These are phyloP conservation scores for Lasiurus borealis DNA, from an alignment of 2,113 vertebrate species.

Conservation along the genomic window DNA sequence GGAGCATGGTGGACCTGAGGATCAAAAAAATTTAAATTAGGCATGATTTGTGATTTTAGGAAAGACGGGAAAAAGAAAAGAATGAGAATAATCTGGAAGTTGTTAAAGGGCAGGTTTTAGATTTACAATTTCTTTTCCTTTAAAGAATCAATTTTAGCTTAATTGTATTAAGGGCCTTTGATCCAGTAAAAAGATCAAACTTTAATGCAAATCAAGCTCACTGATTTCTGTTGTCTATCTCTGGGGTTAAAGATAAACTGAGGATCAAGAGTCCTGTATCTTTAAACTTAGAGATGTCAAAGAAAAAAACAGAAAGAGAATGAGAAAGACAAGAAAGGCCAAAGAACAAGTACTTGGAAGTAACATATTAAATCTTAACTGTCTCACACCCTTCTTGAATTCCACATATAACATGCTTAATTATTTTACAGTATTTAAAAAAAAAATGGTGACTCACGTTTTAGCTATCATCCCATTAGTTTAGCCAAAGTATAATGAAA, in stretches of 20 bases:
- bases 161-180: slow-evolving; percentile 30
- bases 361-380: slow-evolving; percentile 21
- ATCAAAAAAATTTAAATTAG: slow-evolving; percentile 11
- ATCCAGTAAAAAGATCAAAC: slow-evolving; percentile 48
- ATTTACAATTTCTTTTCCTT: slow-evolving; percentile 47
- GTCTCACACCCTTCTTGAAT: slow-evolving; percentile 23
- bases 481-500: slow-evolving; percentile 57
- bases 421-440: neutral
- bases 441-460: slow-evolving; percentile 34
- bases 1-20: neutral
- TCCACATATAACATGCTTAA: neutral
- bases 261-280: slow-evolving; percentile 21
- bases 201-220: slow-evolving; percentile 36
- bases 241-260: slow-evolving; percentile 63
- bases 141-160: slow-evolving; percentile 35
- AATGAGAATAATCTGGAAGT: neutral
- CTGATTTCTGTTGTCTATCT: neutral
- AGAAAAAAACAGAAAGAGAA: slow-evolving; percentile 35
- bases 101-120: slow-evolving; percentile 25
- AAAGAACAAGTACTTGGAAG: slow-evolving; percentile 17
- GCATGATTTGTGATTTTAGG: neutral
- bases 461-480: slow-evolving; percentile 28
- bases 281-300: slow-evolving; percentile 41
- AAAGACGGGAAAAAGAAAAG: slow-evolving; percentile 11
- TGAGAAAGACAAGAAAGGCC: neutral